These are phyloP conservation scores for Ciconia boyciana DNA, from an alignment of 2,113 vertebrate species.

Conservation along the genomic window DNA sequence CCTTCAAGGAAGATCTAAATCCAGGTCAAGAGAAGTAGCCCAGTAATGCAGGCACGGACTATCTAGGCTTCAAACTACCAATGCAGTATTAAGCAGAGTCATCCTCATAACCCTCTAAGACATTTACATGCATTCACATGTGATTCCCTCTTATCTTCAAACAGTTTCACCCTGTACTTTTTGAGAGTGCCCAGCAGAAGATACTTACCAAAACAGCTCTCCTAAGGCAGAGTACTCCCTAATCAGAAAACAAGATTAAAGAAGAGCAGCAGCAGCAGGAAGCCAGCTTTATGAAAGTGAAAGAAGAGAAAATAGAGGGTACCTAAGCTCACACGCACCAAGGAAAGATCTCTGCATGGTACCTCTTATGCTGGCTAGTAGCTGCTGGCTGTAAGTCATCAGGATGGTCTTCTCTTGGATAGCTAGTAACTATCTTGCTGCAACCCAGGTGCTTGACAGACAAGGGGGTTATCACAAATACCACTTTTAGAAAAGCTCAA, in stretches of 20 bases:
- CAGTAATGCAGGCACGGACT: not conserved
- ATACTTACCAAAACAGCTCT: not conserved
- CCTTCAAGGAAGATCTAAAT: not conserved
- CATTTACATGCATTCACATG: not conserved
- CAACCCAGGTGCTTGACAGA: not conserved
- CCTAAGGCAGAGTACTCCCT: not conserved
- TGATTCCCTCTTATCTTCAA: not conserved
- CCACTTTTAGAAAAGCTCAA: not conserved
- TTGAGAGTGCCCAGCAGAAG: not conserved
- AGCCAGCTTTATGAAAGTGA: slow-evolving; percentile 42
- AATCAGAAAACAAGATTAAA: slow-evolving; percentile 46
- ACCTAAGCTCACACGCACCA: not conserved
- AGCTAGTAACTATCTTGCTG: not conserved
- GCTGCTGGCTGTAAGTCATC: not conserved
- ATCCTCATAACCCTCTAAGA: not conserved
- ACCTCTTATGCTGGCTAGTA: not conserved
- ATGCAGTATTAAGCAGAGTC: not conserved
- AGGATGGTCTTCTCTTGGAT: not conserved
- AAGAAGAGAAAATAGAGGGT: slow-evolving; percentile 25
- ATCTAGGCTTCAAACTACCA: not conserved
- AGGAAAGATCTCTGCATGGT: not conserved
- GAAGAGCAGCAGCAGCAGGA: not conserved
- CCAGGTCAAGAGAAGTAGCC: not conserved
- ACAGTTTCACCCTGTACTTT: not conserved
- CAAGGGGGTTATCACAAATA: not conserved